Percentiles rank a stretch among this genome's conserved stretches.
Conservation (phyloP, 2,113 vertebrate species). For the Tenebrosternarchus preto region DNA sequence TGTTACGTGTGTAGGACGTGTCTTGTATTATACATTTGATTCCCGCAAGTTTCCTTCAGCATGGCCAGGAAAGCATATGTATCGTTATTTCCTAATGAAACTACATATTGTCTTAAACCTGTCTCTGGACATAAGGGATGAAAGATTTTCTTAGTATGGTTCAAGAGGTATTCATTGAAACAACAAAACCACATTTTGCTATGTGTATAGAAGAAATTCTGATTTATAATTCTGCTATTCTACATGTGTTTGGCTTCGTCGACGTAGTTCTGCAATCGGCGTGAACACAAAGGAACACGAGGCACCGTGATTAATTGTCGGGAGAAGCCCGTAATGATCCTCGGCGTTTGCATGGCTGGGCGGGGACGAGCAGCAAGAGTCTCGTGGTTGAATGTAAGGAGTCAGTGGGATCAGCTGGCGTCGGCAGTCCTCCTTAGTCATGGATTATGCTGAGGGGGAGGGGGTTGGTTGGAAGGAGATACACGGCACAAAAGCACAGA, state of each 20-base stretch:
- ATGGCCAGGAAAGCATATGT: not conserved
- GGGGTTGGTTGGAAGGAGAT: not conserved
- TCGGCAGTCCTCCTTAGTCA: not conserved
- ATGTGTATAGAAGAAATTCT: not conserved
- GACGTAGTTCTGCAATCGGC: not conserved
- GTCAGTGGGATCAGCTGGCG: constrained; percentile 50
- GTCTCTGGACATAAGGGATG: not conserved
- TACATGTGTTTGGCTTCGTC: not conserved
- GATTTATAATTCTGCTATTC: no score
- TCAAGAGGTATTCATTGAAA: not conserved
- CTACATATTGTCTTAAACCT: not conserved
- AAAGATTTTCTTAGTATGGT: constrained; percentile 14
- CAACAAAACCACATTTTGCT: not conserved
- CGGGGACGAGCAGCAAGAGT: constrained; percentile 28
- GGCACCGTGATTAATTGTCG: constrained; percentile 29
- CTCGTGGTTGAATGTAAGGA: constrained; percentile 33
- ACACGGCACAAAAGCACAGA: constrained; percentile 3
- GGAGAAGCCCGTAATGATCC: not conserved
- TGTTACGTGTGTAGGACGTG: no score
- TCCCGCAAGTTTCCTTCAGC: not conserved
- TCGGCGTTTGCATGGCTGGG: not conserved
- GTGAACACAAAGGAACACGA: constrained; percentile 49
- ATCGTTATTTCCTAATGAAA: not conserved
- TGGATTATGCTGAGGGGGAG: constrained; percentile 35
- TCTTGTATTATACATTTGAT: not conserved